These are phyloP conservation scores for Uloborus plumipes DNA, from an alignment of 2,888 invertebrate species.

Conservation along the genomic window DNA sequence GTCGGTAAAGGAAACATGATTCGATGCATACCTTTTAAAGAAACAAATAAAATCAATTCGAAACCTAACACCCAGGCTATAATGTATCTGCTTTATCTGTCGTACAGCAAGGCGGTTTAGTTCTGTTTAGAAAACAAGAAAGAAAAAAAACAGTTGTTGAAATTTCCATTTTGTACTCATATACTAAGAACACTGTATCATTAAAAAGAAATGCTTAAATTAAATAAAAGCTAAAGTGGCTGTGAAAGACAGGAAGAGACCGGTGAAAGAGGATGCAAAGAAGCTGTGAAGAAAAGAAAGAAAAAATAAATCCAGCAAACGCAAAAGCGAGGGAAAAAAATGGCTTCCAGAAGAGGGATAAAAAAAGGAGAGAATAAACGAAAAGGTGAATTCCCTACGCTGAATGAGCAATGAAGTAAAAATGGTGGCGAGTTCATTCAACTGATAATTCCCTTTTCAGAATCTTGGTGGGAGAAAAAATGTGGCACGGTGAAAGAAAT, in stretches of 20 bases:
- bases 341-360: slow-evolving; percentile 7
- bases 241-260: slow-evolving; percentile 27
- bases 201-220: slow-evolving; percentile 36
- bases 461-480: slow-evolving; percentile 22
- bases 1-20: too few relatives aligned
- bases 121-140: too few relatives aligned
- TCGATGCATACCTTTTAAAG: too few relatives aligned
- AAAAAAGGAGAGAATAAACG: slow-evolving; percentile 20
- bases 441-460: slow-evolving; percentile 44
- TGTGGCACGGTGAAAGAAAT: slow-evolving; percentile 23
- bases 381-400: slow-evolving; percentile 21
- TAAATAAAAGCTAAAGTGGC: slow-evolving; percentile 36
- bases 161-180: too few relatives aligned
- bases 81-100: too few relatives aligned
- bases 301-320: slow-evolving; percentile 45
- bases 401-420: slow-evolving; percentile 59
- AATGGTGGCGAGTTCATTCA: slow-evolving; percentile 57
- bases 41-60: too few relatives aligned
- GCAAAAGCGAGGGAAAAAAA: slow-evolving; percentile 15
- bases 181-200: too few relatives aligned
- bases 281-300: background rate
- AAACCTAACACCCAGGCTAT: too few relatives aligned
- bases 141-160: too few relatives aligned
- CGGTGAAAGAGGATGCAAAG: too few relatives aligned
- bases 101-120: too few relatives aligned